phyloP scores from a whole-genome alignment of 2,888 invertebrate species.

The Habroteleia sp. region DNA sequence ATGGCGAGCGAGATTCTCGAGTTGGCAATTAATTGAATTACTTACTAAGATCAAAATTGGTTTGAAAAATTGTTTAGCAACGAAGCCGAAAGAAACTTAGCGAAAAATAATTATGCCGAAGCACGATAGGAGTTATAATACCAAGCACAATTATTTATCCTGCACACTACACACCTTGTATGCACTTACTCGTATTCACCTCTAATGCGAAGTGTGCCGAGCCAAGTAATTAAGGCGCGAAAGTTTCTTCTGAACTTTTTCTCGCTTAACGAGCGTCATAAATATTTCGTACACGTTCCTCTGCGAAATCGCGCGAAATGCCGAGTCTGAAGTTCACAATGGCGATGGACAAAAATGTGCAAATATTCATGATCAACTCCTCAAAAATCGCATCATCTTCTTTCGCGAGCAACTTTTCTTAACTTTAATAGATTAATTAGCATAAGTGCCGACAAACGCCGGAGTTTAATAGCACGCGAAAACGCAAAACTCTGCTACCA shows the following conservation, averaged over 20 bases:
- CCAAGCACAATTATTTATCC: conserved; percentile 61
- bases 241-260: conserved; percentile 63
- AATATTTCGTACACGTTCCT: conserved; percentile 57
- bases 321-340: conserved; percentile 47
- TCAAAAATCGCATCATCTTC: conserved; percentile 10
- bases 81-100: conserved; percentile 21
- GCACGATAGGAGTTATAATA: conserved; percentile 51
- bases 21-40: conserved; percentile 3
- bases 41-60: conserved; percentile 16
- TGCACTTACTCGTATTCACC: conserved; percentile 55
- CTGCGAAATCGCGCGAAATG: conserved; percentile 52
- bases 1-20: too few relatives aligned
- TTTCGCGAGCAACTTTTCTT: conserved; percentile 13
- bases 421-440: conserved; percentile 43
- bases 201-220: conserved; percentile 60
- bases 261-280: conserved; percentile 64
- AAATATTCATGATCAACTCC: conserved; percentile 48
- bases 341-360: conserved; percentile 31
- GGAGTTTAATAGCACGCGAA: conserved; percentile 11
- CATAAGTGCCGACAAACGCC: conserved; percentile 17
- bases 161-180: conserved; percentile 56
- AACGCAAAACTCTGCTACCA: too few relatives aligned
- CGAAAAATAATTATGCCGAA: conserved; percentile 56
- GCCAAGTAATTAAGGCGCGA: conserved; percentile 64
- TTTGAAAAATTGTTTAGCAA: conserved; percentile 19